Conservation (phyloP, 1,140 invertebrate genomes). For the Agrypnia vestita region DNA sequence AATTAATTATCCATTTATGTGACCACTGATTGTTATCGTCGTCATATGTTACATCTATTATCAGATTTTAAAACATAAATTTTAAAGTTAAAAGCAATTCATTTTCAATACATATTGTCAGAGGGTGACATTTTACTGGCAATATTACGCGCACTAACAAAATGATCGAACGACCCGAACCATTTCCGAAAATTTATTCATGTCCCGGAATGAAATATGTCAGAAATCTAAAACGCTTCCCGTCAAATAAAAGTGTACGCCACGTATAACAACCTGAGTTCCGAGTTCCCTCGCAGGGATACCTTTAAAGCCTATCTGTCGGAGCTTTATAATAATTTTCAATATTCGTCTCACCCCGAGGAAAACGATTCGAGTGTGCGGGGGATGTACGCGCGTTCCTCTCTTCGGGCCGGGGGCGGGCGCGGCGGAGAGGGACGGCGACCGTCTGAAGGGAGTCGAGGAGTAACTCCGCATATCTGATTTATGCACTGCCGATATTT, state of each 20-base stretch:
- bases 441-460: conserved; percentile 4
- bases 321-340: conserved; percentile 59
- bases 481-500: conserved; percentile 76
- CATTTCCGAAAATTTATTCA: neutral
- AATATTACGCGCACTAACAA: conserved; percentile 17
- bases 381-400: conserved; percentile 30
- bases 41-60: too few relatives aligned
- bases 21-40: too few relatives aligned
- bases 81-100: too few relatives aligned
- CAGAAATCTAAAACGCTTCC: conserved; percentile 48
- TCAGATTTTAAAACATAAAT: too few relatives aligned
- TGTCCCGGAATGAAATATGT: conserved; percentile 56
- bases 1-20: too few relatives aligned
- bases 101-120: neutral
- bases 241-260: conserved; percentile 53
- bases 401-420: neutral
- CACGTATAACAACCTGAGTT: conserved; percentile 4
- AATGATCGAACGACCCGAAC: conserved; percentile 38
- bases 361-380: conserved; percentile 41
- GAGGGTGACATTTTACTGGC: conserved; percentile 4
- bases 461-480: conserved; percentile 64
- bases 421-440: conserved; percentile 6
- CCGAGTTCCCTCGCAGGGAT: conserved; percentile 47
- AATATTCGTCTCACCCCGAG: conserved; percentile 55
- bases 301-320: conserved; percentile 49